Evolutionary conservation across 2,888 invertebrate species (phyloP).

Genomic region (Pecten maximus): DNA sequence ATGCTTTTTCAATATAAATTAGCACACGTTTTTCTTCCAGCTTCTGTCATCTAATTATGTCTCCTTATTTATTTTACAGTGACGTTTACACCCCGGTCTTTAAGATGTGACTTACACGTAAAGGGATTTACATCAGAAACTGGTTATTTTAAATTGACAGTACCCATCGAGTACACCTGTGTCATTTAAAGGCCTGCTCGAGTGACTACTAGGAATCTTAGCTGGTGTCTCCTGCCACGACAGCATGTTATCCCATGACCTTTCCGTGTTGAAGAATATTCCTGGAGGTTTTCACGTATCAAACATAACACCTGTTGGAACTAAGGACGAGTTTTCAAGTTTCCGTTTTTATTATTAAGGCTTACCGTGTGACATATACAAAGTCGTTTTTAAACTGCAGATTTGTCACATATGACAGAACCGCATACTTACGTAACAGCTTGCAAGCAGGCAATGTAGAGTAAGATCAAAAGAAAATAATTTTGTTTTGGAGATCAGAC

Average conservation of each 20-base stretch:
- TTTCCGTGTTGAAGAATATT: neutral
- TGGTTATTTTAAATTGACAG: neutral
- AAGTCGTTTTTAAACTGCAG: neutral
- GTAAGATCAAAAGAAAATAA: neutral
- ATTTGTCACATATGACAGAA: neutral
- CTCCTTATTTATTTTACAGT: neutral
- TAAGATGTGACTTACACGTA: conserved; percentile 7
- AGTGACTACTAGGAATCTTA: neutral
- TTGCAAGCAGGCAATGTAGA: neutral
- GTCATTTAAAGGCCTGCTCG: conserved; percentile 4
- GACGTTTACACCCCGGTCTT: neutral
- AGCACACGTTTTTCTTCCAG: too few species aligned
- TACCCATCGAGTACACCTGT: neutral
- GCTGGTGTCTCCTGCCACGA: neutral
- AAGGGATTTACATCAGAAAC: neutral
- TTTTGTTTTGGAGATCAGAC: neutral
- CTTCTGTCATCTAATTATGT: neutral
- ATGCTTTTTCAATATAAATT: too few species aligned
- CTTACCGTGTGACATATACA: neutral
- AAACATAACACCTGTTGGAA: neutral
- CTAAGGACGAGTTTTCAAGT: neutral
- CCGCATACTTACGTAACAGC: neutral
- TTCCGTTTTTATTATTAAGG: neutral
- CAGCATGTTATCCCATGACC: neutral
- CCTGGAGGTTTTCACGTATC: neutral